phyloP scores from a whole-genome alignment of 2,797 vertebrate genomes.

The Sebastes hubbsi region DNA sequence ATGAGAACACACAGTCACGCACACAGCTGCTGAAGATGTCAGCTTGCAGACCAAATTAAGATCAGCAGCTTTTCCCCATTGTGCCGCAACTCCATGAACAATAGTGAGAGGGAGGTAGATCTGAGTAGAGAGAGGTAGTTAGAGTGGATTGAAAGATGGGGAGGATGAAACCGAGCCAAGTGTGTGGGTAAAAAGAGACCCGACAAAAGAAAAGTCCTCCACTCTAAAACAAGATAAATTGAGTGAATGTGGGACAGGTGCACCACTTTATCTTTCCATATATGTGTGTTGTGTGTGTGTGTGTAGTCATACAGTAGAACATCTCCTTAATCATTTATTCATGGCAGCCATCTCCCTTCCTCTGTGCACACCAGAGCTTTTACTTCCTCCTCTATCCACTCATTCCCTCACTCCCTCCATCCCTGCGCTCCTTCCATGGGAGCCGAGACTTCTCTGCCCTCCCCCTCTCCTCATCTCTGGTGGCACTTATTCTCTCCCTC shows the following conservation, averaged over 20 bases:
- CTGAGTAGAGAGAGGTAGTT: background rate
- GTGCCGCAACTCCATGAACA: conserved; percentile 54
- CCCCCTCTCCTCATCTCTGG: conserved; percentile 20
- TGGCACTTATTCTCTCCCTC: conserved; percentile 13
- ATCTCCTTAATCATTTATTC: conserved; percentile 67
- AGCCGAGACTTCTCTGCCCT: conserved; percentile 19
- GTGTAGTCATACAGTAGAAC: background rate
- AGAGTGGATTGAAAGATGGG: background rate
- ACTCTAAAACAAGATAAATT: conserved; percentile 25
- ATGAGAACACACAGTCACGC: background rate
- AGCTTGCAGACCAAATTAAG: conserved; percentile 56
- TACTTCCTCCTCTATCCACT: conserved; percentile 23
- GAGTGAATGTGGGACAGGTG: conserved; percentile 38
- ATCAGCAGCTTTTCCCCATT: conserved; percentile 43
- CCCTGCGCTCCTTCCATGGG: background rate
- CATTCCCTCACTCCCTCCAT: conserved; percentile 7
- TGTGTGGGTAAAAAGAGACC: background rate
- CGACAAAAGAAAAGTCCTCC: background rate
- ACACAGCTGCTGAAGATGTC: conserved; percentile 12
- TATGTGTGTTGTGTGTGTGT: background rate
- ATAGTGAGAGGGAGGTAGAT: conserved; percentile 19
- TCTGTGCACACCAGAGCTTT: conserved; percentile 44
- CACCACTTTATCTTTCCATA: conserved; percentile 21
- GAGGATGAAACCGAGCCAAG: background rate
- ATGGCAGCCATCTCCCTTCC: conserved; percentile 41